Evolutionary conservation across 2,888 invertebrate genomes (phyloP), one percentile per base, ranked within the genome.

Genomic region (Acleris sparsana): DNA sequence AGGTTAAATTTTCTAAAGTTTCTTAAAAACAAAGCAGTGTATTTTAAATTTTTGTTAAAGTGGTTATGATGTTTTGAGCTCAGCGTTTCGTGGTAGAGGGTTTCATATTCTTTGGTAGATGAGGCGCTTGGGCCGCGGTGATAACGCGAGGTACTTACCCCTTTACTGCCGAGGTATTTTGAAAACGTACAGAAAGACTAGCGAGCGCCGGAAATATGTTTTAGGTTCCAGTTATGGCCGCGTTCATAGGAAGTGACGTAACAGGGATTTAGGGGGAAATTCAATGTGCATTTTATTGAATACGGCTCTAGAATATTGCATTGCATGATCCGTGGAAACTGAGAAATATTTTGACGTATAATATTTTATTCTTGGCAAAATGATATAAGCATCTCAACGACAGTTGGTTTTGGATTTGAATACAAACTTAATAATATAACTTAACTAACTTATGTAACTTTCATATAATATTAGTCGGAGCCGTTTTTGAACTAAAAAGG

Each of bases 51-150:
- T 59, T 9, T 16, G 20, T 17, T 17, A 5, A 5, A 4, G 18
- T 48, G n/a, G 29, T 5, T 9, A 13, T 13, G 3, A 2, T 5
- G 46, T 17, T 13, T 18, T 16, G 39, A 29, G n/a, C 33, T 18
- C 9, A 16, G 53, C 5, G 49, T 43, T 1, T 29, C 3, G 13
- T 52, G 51, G 65, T 65, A 22, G 2, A 18, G 16, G 60, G 65
- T 61, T 61, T 65, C 65, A 65, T 65, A 61, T 65, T 56, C 65
- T 55, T 29, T 17, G 51, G 49, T 18, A 51, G 63, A 53, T 53
- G 63, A 59, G 53, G 33, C 53, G 62, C 49, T 62, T 64, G 63
- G 61, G 44, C 22, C 22, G 20, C n/a, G 56, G 33, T 56, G 65
- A 65, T 65, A 65, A 56, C 65, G 53, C 17, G 0, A 22, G 39